Evolutionary conservation across 1,140 invertebrate species (phyloP).

Genomic region (Hypothenemus hampei): DNA sequence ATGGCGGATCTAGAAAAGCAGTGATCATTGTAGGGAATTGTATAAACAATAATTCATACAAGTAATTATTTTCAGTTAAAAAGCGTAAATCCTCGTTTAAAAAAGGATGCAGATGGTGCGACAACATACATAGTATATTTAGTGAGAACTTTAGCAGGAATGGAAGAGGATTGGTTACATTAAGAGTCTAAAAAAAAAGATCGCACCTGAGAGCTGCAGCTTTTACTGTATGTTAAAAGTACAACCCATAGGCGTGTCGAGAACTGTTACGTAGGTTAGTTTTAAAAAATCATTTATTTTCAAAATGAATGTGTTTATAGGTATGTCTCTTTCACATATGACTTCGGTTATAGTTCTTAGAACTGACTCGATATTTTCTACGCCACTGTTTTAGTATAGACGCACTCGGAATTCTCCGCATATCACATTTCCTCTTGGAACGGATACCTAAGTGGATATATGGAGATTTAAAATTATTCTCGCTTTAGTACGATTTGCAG

Average conservation of each 20-base stretch:
- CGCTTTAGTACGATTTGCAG: constrained; percentile 11
- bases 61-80: too few relatives aligned
- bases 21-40: too few relatives aligned
- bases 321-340: too few relatives aligned
- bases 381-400: constrained; percentile 1
- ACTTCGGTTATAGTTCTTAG: too few relatives aligned
- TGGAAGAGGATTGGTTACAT: neutral
- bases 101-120: constrained; percentile 4
- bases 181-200: constrained; percentile 1
- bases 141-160: too few relatives aligned
- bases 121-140: neutral
- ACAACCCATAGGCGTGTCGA: too few relatives aligned
- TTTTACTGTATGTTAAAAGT: too few relatives aligned
- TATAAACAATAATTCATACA: too few relatives aligned
- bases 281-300: too few relatives aligned
- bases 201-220: constrained; percentile 17
- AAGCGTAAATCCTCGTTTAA: neutral
- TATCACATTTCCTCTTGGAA: constrained; percentile 25
- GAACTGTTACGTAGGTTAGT: too few relatives aligned
- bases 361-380: neutral
- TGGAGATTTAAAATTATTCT: constrained; percentile 27
- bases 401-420: constrained; percentile 7
- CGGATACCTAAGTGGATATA: constrained; percentile 22
- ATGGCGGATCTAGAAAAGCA: too few relatives aligned
- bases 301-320: too few relatives aligned